phyloP scores from a whole-genome alignment of 2,797 vertebrate species.

The Pseudopleuronectes americanus region DNA sequence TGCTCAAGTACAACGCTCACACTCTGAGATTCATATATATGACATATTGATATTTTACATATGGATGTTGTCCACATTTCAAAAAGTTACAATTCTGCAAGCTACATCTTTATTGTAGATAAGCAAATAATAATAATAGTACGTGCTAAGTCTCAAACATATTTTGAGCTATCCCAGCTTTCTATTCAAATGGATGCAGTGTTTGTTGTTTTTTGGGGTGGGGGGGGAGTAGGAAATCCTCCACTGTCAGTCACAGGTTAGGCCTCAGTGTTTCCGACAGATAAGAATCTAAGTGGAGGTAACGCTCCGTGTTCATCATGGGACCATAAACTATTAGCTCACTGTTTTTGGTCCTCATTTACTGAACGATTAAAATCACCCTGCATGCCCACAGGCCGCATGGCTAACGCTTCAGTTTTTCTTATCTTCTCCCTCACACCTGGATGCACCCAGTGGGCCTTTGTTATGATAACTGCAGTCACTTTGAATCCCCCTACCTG shows the following conservation, averaged over 20 bases:
- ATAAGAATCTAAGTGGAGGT: constrained; percentile 49
- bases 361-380: constrained; percentile 29
- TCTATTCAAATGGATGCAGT: neutral
- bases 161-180: too few species aligned
- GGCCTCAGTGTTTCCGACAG: neutral
- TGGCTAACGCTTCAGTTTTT: constrained; percentile 58
- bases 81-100: too few species aligned
- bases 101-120: too few species aligned
- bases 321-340: constrained; percentile 62
- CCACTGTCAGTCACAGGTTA: neutral
- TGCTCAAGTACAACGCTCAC: too few species aligned
- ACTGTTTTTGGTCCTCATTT: constrained; percentile 51
- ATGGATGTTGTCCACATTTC: too few species aligned
- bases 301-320: constrained; percentile 52
- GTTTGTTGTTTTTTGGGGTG: too few species aligned
- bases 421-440: constrained; percentile 60
- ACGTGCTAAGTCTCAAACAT: too few species aligned
- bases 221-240: constrained; percentile 7
- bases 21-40: too few species aligned
- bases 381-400: constrained; percentile 59
- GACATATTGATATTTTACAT: too few species aligned
- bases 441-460: constrained; percentile 57
- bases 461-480: constrained; percentile 75
- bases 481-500: constrained; percentile 58
- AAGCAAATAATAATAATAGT: too few species aligned